Evolutionary conservation across 2,888 invertebrate species (phyloP), one percentile per base, ranked within the genome.

Genomic region (Tetanocera ferruginea): DNA sequence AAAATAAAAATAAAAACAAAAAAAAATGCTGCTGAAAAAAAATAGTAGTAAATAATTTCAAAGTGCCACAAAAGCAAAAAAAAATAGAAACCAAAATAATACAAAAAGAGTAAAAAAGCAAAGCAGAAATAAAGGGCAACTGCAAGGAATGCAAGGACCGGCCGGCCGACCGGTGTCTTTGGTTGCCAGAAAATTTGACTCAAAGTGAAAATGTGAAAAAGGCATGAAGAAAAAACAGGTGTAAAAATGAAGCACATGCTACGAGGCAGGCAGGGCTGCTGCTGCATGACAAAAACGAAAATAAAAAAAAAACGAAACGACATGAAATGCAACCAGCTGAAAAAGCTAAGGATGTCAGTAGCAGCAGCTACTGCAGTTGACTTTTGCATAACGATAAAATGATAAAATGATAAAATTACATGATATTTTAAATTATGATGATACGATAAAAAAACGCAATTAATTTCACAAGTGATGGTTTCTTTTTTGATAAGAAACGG

Each of bases 191-290:
- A 55, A 55, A 55, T n/a, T 55, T 6, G 55, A 2, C 55, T n/a
- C 11, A 6, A 19, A 9, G 60, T 5, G 31, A 62, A 52, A 51
- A 51, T 14, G 31, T 23, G 64, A 74, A 9, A 55, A 62, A 62
- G 11, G 34, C 14, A 28, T 17, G 14, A 71, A 25, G 11, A 52
- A n/a, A 14, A n/a, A 66, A 19, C 74, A 64, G 66, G 52, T 62
- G 73, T 28, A 72, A 57, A 55, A 72, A 72, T 14, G 43, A 8
- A 72, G n/a, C 57, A 57, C 72, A 72, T 72, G 57, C 57, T 43
- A 72, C 37, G 37, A 37, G 72, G 19, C 25, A 64, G 64, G n/a
- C 14, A 31, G 1, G 23, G 66, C 66, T 17, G 43, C 43, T 37
- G 37, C 66, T 66, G 66, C 37, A 43, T 4, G 34, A 57, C 60